These are phyloP conservation scores for Agrotis ipsilon DNA, from an alignment of 2,888 invertebrate genomes.

Conservation along the genomic window DNA sequence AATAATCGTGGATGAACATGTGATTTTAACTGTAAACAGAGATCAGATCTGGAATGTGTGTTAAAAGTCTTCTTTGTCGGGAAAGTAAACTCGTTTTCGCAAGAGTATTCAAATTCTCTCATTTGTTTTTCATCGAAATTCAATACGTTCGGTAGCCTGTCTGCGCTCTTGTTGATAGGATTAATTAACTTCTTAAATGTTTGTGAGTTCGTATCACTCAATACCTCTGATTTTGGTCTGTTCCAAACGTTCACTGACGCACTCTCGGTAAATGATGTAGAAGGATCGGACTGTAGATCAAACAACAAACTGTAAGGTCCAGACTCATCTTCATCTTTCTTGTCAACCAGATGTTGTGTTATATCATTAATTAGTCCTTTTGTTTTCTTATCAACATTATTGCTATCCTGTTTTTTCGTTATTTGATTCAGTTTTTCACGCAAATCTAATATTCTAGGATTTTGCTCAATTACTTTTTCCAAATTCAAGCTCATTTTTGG, in stretches of 20 bases:
- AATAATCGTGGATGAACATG: conserved; percentile 79
- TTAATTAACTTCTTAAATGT: conserved; percentile 71
- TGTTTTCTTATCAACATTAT: conserved; percentile 84
- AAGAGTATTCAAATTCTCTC: conserved; percentile 89
- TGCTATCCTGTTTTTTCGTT: conserved; percentile 84
- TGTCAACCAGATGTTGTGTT: conserved; percentile 85
- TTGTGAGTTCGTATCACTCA: conserved; percentile 68
- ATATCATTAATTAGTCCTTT: conserved; percentile 86
- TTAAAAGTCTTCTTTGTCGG: conserved; percentile 81
- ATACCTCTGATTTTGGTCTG: conserved; percentile 71
- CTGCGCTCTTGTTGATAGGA: conserved; percentile 78
- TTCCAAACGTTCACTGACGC: conserved; percentile 74
- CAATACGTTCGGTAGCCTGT: conserved; percentile 85
- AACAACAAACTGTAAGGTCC: conserved; percentile 92
- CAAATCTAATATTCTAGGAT: conserved; percentile 87
- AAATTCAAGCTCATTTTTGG: conserved; percentile 87
- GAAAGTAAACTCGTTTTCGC: conserved; percentile 83
- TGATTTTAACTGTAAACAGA: conserved; percentile 86
- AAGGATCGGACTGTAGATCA: conserved; percentile 85
- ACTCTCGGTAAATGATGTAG: conserved; percentile 77
- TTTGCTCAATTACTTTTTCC: conserved; percentile 85
- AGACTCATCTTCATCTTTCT: conserved; percentile 87
- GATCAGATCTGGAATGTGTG: conserved; percentile 87
- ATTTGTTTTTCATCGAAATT: conserved; percentile 87
- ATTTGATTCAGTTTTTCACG: conserved; percentile 88